These are phyloP conservation scores for Pogonocherus hispidulus DNA, from an alignment of 2,888 invertebrate genomes.

Conservation along the genomic window DNA sequence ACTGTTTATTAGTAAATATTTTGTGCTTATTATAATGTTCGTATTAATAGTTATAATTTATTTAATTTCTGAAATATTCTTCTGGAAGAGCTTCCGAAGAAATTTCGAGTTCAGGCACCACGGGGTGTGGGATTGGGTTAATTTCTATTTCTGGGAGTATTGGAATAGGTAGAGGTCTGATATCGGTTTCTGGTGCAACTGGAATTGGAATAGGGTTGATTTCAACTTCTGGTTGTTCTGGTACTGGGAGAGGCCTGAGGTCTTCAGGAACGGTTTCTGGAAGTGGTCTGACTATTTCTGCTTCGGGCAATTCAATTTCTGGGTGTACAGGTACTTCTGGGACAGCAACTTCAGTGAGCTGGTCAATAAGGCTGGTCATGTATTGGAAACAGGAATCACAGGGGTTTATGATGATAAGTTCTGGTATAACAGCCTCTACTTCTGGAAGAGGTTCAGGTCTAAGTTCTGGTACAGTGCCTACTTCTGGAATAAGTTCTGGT, in stretches of 20 bases:
- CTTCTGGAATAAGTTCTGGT: background rate
- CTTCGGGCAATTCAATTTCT: background rate
- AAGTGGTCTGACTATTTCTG: background rate
- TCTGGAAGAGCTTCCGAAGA: background rate
- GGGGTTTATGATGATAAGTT: background rate
- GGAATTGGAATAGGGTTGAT: background rate
- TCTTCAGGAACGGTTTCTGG: background rate
- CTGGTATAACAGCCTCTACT: background rate
- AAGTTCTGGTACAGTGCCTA: background rate
- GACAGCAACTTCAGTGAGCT: background rate
- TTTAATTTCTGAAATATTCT: no score
- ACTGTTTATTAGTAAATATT: no score
- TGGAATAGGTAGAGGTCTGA: background rate
- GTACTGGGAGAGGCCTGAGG: background rate
- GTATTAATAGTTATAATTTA: no score
- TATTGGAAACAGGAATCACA: background rate
- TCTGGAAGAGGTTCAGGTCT: background rate
- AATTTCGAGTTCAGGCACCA: background rate
- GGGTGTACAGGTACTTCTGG: background rate
- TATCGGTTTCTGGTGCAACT: constrained; percentile 8
- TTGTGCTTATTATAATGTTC: no score
- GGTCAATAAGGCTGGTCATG: background rate
- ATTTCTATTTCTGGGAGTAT: constrained; percentile 1
- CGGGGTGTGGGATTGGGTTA: constrained; percentile 8
- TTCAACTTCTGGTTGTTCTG: background rate